Evolutionary conservation across 2,113 vertebrate genomes (phyloP).

Genomic region (Rhinoderma darwinii): DNA sequence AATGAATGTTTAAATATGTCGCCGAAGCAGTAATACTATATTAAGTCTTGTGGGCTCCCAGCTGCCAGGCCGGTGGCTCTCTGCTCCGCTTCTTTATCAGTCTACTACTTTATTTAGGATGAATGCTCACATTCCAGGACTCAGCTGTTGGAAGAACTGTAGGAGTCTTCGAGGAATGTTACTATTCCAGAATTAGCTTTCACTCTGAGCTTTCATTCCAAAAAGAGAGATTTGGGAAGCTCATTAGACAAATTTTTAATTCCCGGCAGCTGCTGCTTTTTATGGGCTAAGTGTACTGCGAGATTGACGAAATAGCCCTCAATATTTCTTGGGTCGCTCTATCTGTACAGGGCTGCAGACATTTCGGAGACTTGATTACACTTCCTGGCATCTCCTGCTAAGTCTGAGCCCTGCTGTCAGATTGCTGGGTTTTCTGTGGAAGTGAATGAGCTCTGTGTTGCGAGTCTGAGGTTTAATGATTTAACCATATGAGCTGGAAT

Average conservation of each 20-base stretch:
- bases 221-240: conserved; percentile 46
- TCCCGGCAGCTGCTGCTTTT: conserved; percentile 34
- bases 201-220: conserved; percentile 26
- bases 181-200: conserved; percentile 44
- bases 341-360: conserved; percentile 53
- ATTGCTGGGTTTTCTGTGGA: conserved; percentile 52
- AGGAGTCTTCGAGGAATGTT: conserved; percentile 49
- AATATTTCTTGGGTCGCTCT: conserved; percentile 25
- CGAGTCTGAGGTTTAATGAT: background rate
- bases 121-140: conserved; percentile 41
- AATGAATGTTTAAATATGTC: background rate
- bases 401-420: conserved; percentile 31
- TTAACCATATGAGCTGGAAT: conserved; percentile 30
- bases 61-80: background rate
- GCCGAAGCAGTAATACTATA: background rate
- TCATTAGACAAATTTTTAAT: conserved; percentile 19
- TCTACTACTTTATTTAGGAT: conserved; percentile 43
- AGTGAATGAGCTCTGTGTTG: conserved; percentile 8
- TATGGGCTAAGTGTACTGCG: conserved; percentile 7
- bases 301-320: conserved; percentile 8
- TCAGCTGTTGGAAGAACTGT: conserved; percentile 46
- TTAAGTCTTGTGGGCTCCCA: background rate
- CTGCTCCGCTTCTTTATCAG: background rate
- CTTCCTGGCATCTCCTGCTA: conserved; percentile 38
- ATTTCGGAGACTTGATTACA: conserved; percentile 55